Evolutionary conservation across 2,113 vertebrate genomes (phyloP), one percentile per base, ranked within the genome.

Genomic region (Antechinus flavipes): DNA sequence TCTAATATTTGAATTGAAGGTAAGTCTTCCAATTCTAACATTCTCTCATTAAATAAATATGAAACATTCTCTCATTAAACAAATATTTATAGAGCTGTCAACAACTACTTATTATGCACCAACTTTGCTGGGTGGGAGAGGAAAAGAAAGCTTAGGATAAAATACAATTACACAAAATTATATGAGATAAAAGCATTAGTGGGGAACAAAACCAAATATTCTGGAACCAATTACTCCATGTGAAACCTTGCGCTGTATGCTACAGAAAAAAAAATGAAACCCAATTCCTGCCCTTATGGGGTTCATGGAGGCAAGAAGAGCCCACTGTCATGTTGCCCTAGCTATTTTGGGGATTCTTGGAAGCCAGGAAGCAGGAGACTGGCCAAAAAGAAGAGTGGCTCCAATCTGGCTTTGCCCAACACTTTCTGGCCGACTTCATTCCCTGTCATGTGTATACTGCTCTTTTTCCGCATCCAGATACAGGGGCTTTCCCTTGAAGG

Each of bases 21-120:
- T 76, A 5, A n/a, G 61, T 76, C 61, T 76, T 76, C 14, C 61
- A 16, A 76, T 5, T 76, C 61, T 76, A 76, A 76, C 3, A 16
- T 76, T 76, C 61, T 19, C 61, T 76, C 35, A 76, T 76, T 76
- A 76, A 76, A n/a, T 76, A 76, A 76, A 76, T 76, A 76, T 19
- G 12, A 19, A 76, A 76, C 35, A 76, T n/a, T n/a, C 14, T n/a
- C 30, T 76, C 14, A 76, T 76, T 76, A 76, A 76, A n/a, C 35
- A 76, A 76, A 76, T 76, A 76, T 76, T 76, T 76, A 76, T 76
- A 76, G 61, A n/a, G 61, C n/a, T 76, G 61, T n/a, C 61, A n/a
- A 14, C 30, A 76, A n/a, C n/a, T 76, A 76, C 30, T 76, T 76
- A 76, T n/a, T 76, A 76, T n/a, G 61, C 61, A 76, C 35, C 61